phyloP scores from a whole-genome alignment of 2,797 vertebrate species.

The Toxotes lorentzi region DNA sequence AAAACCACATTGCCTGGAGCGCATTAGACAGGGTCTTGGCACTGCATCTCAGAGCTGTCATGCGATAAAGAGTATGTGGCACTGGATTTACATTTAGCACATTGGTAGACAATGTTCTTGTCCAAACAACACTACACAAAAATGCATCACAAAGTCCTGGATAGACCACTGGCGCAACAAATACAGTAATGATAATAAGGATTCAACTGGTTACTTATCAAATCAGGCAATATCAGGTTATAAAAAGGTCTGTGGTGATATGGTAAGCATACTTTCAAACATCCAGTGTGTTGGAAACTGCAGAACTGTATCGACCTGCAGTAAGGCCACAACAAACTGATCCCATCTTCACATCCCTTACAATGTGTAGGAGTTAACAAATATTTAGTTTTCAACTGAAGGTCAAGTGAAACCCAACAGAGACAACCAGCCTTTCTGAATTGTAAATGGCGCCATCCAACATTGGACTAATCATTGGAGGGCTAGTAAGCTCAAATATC shows the following conservation, averaged over 20 bases:
- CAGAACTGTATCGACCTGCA: not conserved
- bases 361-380: conserved; percentile 2
- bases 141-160: conserved; percentile 29
- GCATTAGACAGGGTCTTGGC: conserved; percentile 66
- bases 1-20: conserved; percentile 75
- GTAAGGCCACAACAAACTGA: conserved; percentile 1
- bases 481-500: not conserved
- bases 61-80: conserved; percentile 69
- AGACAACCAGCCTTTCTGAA: conserved; percentile 5
- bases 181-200: not conserved
- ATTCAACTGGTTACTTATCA: conserved; percentile 20
- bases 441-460: not conserved
- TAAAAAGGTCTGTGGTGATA: conserved; percentile 3
- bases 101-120: conserved; percentile 41
- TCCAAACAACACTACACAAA: conserved; percentile 27
- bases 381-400: conserved; percentile 17
- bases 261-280: not conserved
- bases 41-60: conserved; percentile 66
- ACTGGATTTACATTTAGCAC: conserved; percentile 70
- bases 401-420: conserved; percentile 1
- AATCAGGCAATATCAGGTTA: conserved; percentile 2
- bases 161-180: conserved; percentile 15
- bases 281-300: not conserved
- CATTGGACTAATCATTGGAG: not conserved
- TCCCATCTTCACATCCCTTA: not conserved